Evolutionary conservation across 2,888 invertebrate species (phyloP).

Genomic region (Sussaba pulchella): DNA sequence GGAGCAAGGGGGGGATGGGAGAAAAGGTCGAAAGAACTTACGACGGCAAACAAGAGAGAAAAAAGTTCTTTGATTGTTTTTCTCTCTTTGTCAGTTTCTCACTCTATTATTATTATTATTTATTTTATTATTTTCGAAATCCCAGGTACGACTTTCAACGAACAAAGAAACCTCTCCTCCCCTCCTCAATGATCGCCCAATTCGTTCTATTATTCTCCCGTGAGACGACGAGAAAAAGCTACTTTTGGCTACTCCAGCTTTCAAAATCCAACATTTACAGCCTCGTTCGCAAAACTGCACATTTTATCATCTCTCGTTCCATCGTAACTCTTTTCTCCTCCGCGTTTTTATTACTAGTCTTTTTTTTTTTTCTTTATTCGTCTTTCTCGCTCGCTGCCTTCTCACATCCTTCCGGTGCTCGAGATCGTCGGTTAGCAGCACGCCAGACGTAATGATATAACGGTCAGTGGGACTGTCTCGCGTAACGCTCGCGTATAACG

Average conservation of each 20-base stretch:
- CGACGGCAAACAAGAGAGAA: conserved; percentile 43
- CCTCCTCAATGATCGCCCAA: background rate
- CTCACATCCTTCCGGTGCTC: conserved; percentile 65
- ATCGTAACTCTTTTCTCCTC: background rate
- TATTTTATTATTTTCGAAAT: conserved; percentile 21
- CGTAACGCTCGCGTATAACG: conserved; percentile 50
- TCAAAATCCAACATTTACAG: no score
- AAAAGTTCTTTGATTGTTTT: conserved; percentile 64
- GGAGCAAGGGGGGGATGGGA: conserved; percentile 1
- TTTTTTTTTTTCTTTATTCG: background rate
- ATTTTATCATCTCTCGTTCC: background rate
- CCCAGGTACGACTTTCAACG: conserved; percentile 15
- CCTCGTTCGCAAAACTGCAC: background rate
- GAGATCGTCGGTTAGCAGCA: conserved; percentile 33
- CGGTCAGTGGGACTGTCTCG: conserved; percentile 67
- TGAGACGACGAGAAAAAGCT: background rate
- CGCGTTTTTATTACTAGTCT: background rate
- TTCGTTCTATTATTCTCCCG: conserved; percentile 15
- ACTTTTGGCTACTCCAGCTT: background rate
- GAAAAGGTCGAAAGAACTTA: conserved; percentile 31
- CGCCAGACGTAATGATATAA: conserved; percentile 64
- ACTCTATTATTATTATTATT: conserved; percentile 32
- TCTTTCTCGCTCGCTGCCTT: conserved; percentile 45
- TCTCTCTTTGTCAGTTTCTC: conserved; percentile 39
- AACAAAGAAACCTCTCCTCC: background rate